Evolutionary conservation across 2,113 vertebrate species (phyloP).

Genomic region (Hippocampus abdominalis): DNA sequence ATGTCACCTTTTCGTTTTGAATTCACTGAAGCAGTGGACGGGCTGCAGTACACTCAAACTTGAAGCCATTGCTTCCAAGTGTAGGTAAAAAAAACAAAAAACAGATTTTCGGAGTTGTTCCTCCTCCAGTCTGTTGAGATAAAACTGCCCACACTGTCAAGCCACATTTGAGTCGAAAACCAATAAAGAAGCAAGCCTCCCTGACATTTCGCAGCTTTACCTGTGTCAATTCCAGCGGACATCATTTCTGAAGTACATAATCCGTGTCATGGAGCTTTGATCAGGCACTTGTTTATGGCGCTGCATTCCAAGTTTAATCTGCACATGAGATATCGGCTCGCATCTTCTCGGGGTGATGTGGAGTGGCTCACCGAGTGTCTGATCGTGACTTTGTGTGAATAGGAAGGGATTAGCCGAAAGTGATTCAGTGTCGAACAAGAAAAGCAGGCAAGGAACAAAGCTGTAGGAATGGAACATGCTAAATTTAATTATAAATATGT

Average conservation of each 20-base stretch:
- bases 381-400: slow-evolving; percentile 61
- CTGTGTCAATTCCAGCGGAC: slow-evolving; percentile 46
- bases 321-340: slow-evolving; percentile 41
- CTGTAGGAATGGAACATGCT: slow-evolving; percentile 15
- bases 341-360: slow-evolving; percentile 42
- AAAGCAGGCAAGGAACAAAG: slow-evolving; percentile 21
- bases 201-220: slow-evolving; percentile 64
- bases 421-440: slow-evolving; percentile 48
- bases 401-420: slow-evolving; percentile 58
- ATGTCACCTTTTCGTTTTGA: no score
- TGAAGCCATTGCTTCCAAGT: no score
- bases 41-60: no score
- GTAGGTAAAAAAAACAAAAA: no score
- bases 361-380: slow-evolving; percentile 57
- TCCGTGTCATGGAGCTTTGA: slow-evolving; percentile 62
- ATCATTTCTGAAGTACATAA: slow-evolving; percentile 59
- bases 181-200: slow-evolving; percentile 54
- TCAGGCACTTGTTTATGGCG: slow-evolving; percentile 66
- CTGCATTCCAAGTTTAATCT: slow-evolving; percentile 63
- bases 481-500: neutral
- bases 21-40: no score
- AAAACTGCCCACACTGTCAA: slow-evolving; percentile 20
- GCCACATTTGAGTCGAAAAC: slow-evolving; percentile 39
- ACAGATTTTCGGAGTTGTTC: neutral
- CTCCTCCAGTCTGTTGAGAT: slow-evolving; percentile 31